phyloP scores from a whole-genome alignment of 1,140 invertebrate species.

The Scaptodrosophila lebanonensis region DNA sequence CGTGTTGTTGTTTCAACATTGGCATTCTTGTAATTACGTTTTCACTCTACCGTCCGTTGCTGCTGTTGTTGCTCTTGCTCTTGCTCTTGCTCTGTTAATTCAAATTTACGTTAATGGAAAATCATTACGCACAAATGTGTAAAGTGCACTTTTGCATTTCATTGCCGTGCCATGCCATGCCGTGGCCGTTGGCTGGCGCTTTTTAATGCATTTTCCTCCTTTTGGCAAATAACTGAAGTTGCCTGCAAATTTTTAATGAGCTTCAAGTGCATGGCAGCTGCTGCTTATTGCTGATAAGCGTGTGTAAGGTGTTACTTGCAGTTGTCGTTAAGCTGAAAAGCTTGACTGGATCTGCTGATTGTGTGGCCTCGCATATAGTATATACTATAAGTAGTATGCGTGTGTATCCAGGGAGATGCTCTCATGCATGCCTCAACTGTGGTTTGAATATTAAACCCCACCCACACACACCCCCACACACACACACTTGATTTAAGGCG shows the following conservation, averaged over 20 bases:
- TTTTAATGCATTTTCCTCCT: conserved; percentile 66
- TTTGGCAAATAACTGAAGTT: conserved; percentile 34
- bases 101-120: conserved; percentile 76
- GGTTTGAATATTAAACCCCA: no score
- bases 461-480: no score
- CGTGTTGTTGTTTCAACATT: conserved; percentile 41
- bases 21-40: conserved; percentile 59
- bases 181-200: conserved; percentile 7
- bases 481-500: no score
- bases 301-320: conserved; percentile 8
- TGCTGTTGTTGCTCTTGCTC: conserved; percentile 13
- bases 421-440: no score
- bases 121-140: conserved; percentile 75
- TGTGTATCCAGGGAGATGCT: no score
- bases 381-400: no score
- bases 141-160: conserved; percentile 63
- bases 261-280: conserved; percentile 46
- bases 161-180: conserved; percentile 16
- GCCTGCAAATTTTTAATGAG: conserved; percentile 57
- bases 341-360: background rate
- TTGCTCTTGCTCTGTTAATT: conserved; percentile 60
- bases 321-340: conserved; percentile 8
- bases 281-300: conserved; percentile 41
- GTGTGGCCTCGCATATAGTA: no score
- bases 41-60: conserved; percentile 15